Conservation (phyloP, 2,888 invertebrate species). For the Meandrusa payeni region DNA sequence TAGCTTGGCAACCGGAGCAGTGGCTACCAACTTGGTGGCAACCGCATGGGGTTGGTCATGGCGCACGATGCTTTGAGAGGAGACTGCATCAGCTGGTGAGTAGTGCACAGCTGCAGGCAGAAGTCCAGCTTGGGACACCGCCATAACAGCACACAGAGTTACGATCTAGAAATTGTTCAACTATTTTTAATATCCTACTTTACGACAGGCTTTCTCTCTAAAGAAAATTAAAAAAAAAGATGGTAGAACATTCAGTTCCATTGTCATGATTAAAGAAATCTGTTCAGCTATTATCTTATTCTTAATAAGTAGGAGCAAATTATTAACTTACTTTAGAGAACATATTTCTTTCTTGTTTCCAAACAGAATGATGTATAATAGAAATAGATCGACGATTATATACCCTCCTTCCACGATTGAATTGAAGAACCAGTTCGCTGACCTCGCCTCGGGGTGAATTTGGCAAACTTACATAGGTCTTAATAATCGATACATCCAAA, state of each 20-base stretch:
- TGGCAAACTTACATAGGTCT: too few species aligned
- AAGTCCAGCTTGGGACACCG: slow-evolving; percentile 40
- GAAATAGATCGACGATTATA: slow-evolving; percentile 10
- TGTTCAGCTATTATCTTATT: too few species aligned
- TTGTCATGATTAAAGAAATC: too few species aligned
- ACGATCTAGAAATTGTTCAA: too few species aligned
- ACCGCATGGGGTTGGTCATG: slow-evolving; percentile 47
- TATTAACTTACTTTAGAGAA: slow-evolving; percentile 15
- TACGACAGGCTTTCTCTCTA: too few species aligned
- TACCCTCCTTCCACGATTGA: slow-evolving; percentile 12
- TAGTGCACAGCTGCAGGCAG: slow-evolving; percentile 55
- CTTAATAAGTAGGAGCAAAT: too few species aligned
- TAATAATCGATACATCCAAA: too few species aligned
- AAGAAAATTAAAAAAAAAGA: too few species aligned
- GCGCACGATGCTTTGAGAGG: slow-evolving; percentile 54
- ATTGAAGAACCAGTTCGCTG: slow-evolving; percentile 5
- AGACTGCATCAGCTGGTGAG: slow-evolving; percentile 48
- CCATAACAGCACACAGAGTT: slow-evolving; percentile 39
- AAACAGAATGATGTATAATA: slow-evolving; percentile 9
- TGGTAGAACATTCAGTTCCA: too few species aligned
- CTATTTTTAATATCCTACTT: too few species aligned
- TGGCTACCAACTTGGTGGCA: slow-evolving; percentile 35
- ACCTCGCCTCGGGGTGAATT: slow-evolving; percentile 14
- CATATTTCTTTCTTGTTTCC: slow-evolving; percentile 14
- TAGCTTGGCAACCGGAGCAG: slow-evolving; percentile 32